Evolutionary conservation across 64 coral and sea anemone species (phyloP).

Genomic region (Montipora foliosa): DNA sequence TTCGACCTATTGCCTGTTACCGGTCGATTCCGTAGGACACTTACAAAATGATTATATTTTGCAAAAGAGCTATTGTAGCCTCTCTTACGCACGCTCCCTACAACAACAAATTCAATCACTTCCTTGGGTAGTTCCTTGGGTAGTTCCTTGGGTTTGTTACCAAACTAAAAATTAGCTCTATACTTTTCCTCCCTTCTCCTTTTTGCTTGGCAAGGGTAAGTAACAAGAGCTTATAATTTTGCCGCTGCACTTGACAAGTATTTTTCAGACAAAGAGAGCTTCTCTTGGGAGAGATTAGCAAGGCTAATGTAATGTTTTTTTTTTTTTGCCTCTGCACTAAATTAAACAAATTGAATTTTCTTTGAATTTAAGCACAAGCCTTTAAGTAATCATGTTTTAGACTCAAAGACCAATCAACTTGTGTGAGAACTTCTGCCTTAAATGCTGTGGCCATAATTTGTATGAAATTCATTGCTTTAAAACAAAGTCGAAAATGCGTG

Average conservation of each 20-base stretch:
- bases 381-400: neutral
- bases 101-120: neutral
- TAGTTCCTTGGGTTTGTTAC: no score
- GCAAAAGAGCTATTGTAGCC: no score
- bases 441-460: neutral
- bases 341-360: slow-evolving; percentile 7
- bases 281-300: slow-evolving; percentile 50
- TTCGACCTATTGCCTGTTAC: neutral
- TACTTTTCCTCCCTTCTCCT: neutral
- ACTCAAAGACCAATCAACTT: neutral
- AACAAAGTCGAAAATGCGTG: neutral
- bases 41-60: neutral
- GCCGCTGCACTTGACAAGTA: neutral
- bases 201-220: neutral
- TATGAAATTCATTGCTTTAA: neutral
- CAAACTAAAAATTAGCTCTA: neutral
- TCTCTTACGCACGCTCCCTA: no score
- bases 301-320: neutral
- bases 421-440: neutral
- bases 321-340: neutral
- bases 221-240: neutral
- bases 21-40: neutral
- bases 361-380: neutral
- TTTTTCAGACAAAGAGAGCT: neutral
- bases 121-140: no score